phyloP scores from a whole-genome alignment of 2,113 vertebrate species.

The Mormoops blainvillei region DNA sequence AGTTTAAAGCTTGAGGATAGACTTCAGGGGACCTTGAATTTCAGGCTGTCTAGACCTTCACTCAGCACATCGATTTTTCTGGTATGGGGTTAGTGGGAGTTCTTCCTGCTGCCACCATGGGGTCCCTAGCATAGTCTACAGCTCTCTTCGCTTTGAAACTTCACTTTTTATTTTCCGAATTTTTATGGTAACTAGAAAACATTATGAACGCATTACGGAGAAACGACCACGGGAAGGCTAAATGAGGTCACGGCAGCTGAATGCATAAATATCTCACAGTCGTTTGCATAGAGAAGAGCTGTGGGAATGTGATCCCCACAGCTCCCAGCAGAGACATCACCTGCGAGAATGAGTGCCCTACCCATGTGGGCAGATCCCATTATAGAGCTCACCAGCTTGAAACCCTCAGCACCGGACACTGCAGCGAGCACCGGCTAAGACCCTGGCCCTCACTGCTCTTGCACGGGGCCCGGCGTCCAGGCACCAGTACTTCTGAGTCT shows the following conservation, averaged over 20 bases:
- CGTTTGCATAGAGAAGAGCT: background rate
- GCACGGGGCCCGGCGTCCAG: background rate
- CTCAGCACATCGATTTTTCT: background rate
- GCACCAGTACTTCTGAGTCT: background rate
- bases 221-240: background rate
- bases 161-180: background rate
- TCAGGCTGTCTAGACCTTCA: background rate
- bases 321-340: background rate
- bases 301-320: rapidly evolving
- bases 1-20: background rate
- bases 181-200: background rate
- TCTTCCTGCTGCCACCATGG: background rate
- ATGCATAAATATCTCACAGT: rapidly evolving
- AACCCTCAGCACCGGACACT: background rate
- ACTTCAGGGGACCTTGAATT: background rate
- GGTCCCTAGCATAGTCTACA: too few species aligned
- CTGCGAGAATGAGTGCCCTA: background rate
- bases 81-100: background rate
- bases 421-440: background rate
- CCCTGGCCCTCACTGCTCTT: background rate
- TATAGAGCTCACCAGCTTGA: background rate
- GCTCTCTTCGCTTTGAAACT: background rate
- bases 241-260: rapidly evolving
- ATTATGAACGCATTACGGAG: background rate
- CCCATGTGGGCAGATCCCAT: rapidly evolving